A percentile compares a stretch with the other conserved stretches of the same genome.
These are phyloP conservation scores for Zaprionus kolodkinae DNA, from an alignment of 1,140 invertebrate genomes.

Conservation along the genomic window DNA sequence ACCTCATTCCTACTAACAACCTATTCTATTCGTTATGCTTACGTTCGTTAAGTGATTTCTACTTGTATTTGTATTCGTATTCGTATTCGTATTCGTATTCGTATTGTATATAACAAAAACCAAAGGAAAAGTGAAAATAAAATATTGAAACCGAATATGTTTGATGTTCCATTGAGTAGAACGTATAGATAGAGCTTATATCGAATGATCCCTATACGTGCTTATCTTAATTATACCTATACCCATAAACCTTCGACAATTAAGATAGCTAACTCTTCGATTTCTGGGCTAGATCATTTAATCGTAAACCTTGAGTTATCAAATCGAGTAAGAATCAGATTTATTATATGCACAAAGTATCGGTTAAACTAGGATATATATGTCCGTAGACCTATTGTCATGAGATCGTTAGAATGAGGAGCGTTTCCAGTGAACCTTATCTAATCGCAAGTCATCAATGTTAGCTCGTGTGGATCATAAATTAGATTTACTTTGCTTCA, in stretches of 20 bases:
- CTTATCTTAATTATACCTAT: not conserved
- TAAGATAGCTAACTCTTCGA: not conserved
- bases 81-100: constrained; percentile 44
- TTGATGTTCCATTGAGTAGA: too few relatives aligned
- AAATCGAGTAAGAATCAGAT: not conserved
- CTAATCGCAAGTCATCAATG: constrained; percentile 36
- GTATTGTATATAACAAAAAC: constrained; percentile 24
- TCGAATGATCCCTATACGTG: not conserved
- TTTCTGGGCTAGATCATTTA: not conserved
- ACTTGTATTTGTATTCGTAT: constrained; percentile 48
- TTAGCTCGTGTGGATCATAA: constrained; percentile 34
- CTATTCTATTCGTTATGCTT: constrained; percentile 47
- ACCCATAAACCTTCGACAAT: not conserved
- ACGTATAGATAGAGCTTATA: too few relatives aligned
- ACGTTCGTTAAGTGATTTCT: constrained; percentile 36
- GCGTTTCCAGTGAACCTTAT: constrained; percentile 34
- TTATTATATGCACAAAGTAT: not conserved
- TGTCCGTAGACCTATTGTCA: constrained; percentile 9
- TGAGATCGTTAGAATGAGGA: constrained; percentile 30
- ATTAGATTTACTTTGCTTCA: constrained; percentile 13
- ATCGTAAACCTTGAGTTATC: not conserved
- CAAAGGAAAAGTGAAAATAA: constrained; percentile 20
- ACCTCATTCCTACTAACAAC: not conserved
- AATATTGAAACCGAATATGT: not conserved
- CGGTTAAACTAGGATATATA: not conserved